phyloP scores from a whole-genome alignment of 2,113 vertebrate genomes.

The Dasyornis broadbenti region DNA sequence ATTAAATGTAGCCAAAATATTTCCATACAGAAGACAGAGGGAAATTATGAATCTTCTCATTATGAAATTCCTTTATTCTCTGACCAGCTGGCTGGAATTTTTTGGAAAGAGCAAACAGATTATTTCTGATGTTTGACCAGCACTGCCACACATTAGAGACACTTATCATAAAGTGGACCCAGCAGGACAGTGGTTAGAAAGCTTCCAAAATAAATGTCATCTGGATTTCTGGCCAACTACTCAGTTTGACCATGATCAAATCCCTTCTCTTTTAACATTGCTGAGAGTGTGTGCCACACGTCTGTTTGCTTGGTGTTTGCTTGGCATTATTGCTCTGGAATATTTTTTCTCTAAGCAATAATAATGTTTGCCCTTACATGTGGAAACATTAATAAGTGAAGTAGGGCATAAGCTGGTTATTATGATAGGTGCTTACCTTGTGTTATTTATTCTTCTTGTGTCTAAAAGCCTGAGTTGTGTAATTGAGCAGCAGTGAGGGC shows the following conservation, averaged over 20 bases:
- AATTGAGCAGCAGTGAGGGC: background rate
- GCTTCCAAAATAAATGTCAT: constrained; percentile 23
- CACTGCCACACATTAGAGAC: constrained; percentile 19
- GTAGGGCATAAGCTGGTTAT: background rate
- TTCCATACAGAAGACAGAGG: background rate
- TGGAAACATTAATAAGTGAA: background rate
- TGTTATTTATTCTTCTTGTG: background rate
- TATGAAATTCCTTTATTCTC: constrained; percentile 33
- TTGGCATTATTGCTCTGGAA: background rate
- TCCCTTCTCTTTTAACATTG: background rate
- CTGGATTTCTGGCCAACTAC: background rate
- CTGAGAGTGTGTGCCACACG: background rate
- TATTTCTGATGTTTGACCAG: constrained; percentile 45
- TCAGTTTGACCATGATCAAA: background rate
- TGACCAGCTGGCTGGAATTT: constrained; percentile 15
- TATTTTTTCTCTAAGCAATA: background rate
- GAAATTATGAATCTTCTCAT: background rate
- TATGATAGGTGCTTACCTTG: background rate
- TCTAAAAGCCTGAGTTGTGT: background rate
- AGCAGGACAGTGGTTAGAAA: background rate
- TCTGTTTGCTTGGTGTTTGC: constrained; percentile 17
- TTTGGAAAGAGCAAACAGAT: background rate
- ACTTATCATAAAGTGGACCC: constrained; percentile 26
- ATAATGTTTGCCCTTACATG: background rate
- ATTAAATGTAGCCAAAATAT: background rate